Conservation (phyloP, 1,140 invertebrate species). For the Tetragonula clypearis region DNA sequence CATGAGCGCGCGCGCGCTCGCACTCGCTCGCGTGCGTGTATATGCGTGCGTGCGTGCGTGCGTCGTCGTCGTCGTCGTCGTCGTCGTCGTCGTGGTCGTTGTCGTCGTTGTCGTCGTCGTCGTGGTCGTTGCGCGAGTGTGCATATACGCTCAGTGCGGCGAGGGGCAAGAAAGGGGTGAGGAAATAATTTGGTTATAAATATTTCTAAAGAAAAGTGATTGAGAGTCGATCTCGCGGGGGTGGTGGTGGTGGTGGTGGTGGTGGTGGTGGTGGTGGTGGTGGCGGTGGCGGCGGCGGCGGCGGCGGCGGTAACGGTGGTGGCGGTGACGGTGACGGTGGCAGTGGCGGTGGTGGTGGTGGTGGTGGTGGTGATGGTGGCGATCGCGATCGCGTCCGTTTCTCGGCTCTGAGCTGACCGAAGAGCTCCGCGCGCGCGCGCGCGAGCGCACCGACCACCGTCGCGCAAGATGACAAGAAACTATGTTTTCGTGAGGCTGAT, state of each 20-base stretch:
- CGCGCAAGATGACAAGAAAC: slow-evolving; percentile 42
- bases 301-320: not conserved
- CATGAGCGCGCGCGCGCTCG: slow-evolving; percentile 67
- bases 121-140: slow-evolving; percentile 39
- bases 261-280: not conserved
- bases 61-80: slow-evolving; percentile 48
- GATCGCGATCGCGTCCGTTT: slow-evolving; percentile 6
- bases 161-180: slow-evolving; percentile 32
- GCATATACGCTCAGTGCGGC: slow-evolving; percentile 2
- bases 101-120: slow-evolving; percentile 52
- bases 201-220: slow-evolving; percentile 23
- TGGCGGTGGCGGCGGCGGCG: too few species aligned
- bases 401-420: not conserved
- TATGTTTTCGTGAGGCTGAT: slow-evolving; percentile 42
- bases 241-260: not conserved
- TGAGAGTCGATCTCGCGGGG: not conserved
- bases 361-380: slow-evolving; percentile 2
- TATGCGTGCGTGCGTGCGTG: slow-evolving; percentile 50
- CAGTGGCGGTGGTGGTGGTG: not conserved
- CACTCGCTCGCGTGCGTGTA: slow-evolving; percentile 58
- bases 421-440: not conserved
- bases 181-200: slow-evolving; percentile 17
- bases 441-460: not conserved
- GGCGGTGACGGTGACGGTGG: not conserved
- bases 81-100: not conserved